Evolutionary conservation across 1,140 invertebrate genomes (phyloP).

Genomic region (Tribolium castaneum): DNA sequence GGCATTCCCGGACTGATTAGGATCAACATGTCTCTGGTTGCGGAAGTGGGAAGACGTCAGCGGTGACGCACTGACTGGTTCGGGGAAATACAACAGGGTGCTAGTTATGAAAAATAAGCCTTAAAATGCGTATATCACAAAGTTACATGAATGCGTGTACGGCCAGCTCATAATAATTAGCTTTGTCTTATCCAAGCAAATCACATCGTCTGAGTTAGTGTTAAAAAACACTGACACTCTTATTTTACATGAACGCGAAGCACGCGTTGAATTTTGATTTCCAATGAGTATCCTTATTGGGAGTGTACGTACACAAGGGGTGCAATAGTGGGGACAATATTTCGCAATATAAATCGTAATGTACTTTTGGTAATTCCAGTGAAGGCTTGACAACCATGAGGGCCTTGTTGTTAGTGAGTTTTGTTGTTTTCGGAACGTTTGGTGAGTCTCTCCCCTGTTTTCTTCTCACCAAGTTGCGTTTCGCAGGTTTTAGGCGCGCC

Average conservation of each 20-base stretch:
- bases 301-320: slow-evolving; percentile 48
- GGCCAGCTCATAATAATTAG: slow-evolving; percentile 50
- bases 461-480: neutral
- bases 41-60: slow-evolving; percentile 4
- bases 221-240: slow-evolving; percentile 55
- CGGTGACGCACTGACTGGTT: neutral
- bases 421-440: neutral
- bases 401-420: slow-evolving; percentile 2
- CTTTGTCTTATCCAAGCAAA: slow-evolving; percentile 51
- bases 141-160: slow-evolving; percentile 44
- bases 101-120: neutral
- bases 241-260: slow-evolving; percentile 51
- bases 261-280: slow-evolving; percentile 54
- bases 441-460: neutral
- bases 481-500: neutral
- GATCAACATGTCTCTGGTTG: slow-evolving; percentile 3
- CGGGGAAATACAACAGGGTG: neutral
- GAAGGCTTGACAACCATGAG: slow-evolving; percentile 16
- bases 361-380: slow-evolving; percentile 26
- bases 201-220: slow-evolving; percentile 51
- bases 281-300: slow-evolving; percentile 48
- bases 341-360: slow-evolving; percentile 50
- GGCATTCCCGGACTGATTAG: slow-evolving; percentile 6
- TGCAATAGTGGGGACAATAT: slow-evolving; percentile 47
- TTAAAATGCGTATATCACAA: slow-evolving; percentile 33